Conservation (phyloP, 92 coral and sea anemone species). For the Hydrozoanthus gracilis region DNA sequence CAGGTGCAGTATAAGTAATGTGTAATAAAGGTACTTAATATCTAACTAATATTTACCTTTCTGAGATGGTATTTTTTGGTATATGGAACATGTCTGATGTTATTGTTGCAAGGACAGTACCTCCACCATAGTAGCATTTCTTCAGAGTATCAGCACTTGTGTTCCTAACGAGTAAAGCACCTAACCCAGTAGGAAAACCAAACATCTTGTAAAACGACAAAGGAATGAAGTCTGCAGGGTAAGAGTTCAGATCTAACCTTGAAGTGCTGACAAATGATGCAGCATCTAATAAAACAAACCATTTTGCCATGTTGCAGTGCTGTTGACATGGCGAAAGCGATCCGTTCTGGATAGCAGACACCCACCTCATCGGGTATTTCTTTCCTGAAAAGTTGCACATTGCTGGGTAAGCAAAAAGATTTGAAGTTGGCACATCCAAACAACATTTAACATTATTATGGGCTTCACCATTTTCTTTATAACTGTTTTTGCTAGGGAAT, state of each 20-base stretch:
- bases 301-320: conserved; percentile 25
- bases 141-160: conserved; percentile 69
- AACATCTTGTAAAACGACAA: conserved; percentile 95
- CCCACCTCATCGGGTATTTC: conserved; percentile 86
- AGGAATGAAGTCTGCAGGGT: conserved; percentile 87
- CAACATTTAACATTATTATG: background rate
- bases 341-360: conserved; percentile 53
- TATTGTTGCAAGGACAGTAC: conserved; percentile 89
- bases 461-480: background rate
- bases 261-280: conserved; percentile 93
- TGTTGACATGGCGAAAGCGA: conserved; percentile 21
- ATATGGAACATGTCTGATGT: conserved; percentile 80
- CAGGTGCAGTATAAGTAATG: too few relatives aligned
- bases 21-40: too few relatives aligned
- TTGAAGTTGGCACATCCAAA: background rate
- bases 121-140: conserved; percentile 94
- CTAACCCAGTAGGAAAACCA: conserved; percentile 98
- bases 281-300: conserved; percentile 97
- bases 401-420: conserved; percentile 92
- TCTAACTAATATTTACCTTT: conserved; percentile 59
- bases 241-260: conserved; percentile 66
- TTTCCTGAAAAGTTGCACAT: conserved; percentile 96
- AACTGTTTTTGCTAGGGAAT: background rate
- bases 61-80: conserved; percentile 64
- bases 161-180: conserved; percentile 84